Evolutionary conservation across 2,797 vertebrate species (phyloP), one percentile per base, ranked within the genome.

Genomic region (Lithobates pipiens): DNA sequence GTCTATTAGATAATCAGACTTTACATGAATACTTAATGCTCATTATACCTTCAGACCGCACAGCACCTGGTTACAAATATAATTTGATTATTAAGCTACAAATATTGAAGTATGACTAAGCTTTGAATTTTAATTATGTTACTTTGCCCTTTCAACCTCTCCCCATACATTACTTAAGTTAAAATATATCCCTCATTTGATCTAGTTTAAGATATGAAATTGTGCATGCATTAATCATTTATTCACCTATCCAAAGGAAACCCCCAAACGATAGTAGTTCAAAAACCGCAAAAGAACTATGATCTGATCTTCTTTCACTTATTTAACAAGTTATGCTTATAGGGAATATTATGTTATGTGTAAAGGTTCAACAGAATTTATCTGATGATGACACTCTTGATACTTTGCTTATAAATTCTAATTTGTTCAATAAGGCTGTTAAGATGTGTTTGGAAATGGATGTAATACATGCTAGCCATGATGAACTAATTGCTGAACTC

Each of bases 81-180:
- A 67, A 83, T 83, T 50, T 77, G 42, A 76, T 83, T 77, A 65
- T 69, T 68, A 83, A 83, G 29, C 73, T 83, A 77, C 42, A 46
- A 34, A 54, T 75, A 69, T 76, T 83, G 81, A 83, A 76, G 61
- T 76, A 75, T 76, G 65, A 76, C 54, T 75, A 77, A 25, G 74
- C 82, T 76, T 83, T 76, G 74, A 76, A 76, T 83, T 76, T 69
- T 83, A 69, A 76, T 83, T 83, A 36, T 70, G 75, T 83, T 83
- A 77, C 76, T 83, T 29, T 77, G 63, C 13, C 44, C 73, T 36
- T 70, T 70, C 27, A 76, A 83, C 82, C 32, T 77, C 54, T 67
- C 72, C 42, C 74, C 44, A 83, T 76, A 76, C 81, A 83, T 70
- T 83, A 82, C 50, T 73, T 82, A 82, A 74, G 54, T 82, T 82